These are phyloP conservation scores for Diploscapter pachys DNA, from an alignment of 1,140 invertebrate species.

Conservation along the genomic window DNA sequence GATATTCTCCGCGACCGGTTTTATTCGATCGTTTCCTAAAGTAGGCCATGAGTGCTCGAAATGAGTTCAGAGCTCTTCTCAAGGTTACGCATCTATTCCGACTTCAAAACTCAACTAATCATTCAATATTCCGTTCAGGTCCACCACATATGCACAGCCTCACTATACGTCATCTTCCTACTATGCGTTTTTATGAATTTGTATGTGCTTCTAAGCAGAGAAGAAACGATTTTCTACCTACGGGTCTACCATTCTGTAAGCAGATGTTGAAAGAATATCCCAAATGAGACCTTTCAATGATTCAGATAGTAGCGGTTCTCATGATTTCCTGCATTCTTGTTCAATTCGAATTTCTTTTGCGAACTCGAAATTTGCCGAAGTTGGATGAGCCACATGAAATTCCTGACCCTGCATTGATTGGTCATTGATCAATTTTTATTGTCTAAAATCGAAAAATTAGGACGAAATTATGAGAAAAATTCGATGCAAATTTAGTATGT, in stretches of 20 bases:
- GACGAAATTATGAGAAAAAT: too few species aligned
- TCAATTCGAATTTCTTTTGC: slow-evolving; percentile 48
- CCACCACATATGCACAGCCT: slow-evolving; percentile 35
- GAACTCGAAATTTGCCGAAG: slow-evolving; percentile 46
- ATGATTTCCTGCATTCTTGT: slow-evolving; percentile 47
- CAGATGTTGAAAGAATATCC: slow-evolving; percentile 5
- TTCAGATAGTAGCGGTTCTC: slow-evolving; percentile 38
- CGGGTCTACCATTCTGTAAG: slow-evolving; percentile 54
- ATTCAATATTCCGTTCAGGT: slow-evolving; percentile 19
- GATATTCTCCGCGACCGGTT: too few species aligned
- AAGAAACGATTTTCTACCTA: slow-evolving; percentile 54
- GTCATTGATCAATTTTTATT: not conserved
- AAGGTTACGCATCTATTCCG: too few species aligned
- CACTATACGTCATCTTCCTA: slow-evolving; percentile 46
- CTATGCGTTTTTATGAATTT: slow-evolving; percentile 52
- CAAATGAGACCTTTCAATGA: not conserved
- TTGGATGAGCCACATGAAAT: slow-evolving; percentile 51
- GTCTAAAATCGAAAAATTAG: too few species aligned
- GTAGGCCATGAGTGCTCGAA: too few species aligned
- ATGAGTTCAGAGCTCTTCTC: too few species aligned
- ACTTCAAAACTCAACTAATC: too few species aligned
- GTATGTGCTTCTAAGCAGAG: slow-evolving; percentile 50
- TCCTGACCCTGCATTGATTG: slow-evolving; percentile 53
- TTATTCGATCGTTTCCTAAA: too few species aligned
- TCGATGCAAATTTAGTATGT: too few species aligned